Evolutionary conservation across 2,113 vertebrate genomes (phyloP).

Genomic region (Marcusenius ussheri): DNA sequence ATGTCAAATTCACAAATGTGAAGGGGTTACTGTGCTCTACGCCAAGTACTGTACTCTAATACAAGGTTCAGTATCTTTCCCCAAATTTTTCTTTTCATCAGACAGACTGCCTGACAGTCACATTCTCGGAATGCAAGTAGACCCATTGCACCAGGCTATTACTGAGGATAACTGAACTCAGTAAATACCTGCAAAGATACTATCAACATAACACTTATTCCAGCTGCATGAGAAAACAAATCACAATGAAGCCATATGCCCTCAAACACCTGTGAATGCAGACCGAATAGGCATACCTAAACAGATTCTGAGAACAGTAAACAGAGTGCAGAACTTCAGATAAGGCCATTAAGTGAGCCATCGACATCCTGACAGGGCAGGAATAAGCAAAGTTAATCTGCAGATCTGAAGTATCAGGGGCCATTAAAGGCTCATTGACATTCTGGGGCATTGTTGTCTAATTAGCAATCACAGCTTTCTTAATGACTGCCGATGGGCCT

Average conservation of each 20-base stretch:
- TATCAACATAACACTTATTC: background rate
- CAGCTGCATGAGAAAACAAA: background rate
- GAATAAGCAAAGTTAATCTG: background rate
- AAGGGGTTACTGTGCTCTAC: background rate
- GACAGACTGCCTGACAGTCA: background rate
- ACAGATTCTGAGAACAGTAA: background rate
- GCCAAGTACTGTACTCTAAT: background rate
- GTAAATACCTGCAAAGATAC: background rate
- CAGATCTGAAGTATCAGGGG: background rate
- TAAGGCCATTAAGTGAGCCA: background rate
- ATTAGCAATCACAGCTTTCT: constrained; percentile 37
- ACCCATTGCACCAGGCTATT: background rate
- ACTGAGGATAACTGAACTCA: background rate
- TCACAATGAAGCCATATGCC: background rate
- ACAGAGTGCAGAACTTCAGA: background rate
- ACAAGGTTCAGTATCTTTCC: background rate
- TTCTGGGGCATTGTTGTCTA: constrained; percentile 30
- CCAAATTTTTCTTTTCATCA: background rate
- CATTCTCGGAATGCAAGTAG: background rate
- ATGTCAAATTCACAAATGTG: background rate
- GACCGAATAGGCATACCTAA: background rate
- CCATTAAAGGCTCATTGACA: constrained; percentile 29
- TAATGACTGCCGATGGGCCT: constrained; percentile 55
- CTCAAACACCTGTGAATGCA: background rate
- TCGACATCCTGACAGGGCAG: background rate